Conservation (phyloP, 2,797 vertebrate species). For the Microctenopoma stevenorrisi region DNA sequence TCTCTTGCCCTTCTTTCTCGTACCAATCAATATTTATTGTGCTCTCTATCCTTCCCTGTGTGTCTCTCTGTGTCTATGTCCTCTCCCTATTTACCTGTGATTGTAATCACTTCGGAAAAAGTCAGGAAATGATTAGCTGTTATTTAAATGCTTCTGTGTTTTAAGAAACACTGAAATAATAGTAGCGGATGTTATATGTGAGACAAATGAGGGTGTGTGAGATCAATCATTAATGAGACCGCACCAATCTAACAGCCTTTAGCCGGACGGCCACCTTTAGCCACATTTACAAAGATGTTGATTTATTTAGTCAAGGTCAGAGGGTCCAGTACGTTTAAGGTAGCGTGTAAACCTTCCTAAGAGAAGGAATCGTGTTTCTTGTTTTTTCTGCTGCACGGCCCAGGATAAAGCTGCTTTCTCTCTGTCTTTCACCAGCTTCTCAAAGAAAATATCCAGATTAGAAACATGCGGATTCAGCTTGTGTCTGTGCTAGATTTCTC, state of each 20-base stretch:
- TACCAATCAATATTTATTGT: slow-evolving; percentile 67
- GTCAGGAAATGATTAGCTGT: slow-evolving; percentile 14
- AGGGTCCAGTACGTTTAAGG: slow-evolving; percentile 23
- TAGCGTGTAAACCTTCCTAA: background rate
- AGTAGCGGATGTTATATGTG: background rate
- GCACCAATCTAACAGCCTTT: slow-evolving; percentile 66
- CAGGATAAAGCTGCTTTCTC: slow-evolving; percentile 11
- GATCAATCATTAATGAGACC: slow-evolving; percentile 44
- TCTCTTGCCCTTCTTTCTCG: slow-evolving; percentile 53
- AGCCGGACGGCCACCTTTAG: slow-evolving; percentile 14
- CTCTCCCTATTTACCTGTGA: slow-evolving; percentile 45
- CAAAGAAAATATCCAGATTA: slow-evolving; percentile 23
- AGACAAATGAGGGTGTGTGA: background rate
- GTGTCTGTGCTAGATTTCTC: slow-evolving; percentile 43
- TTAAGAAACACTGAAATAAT: background rate
- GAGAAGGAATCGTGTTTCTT: background rate
- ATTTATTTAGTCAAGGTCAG: slow-evolving; percentile 67
- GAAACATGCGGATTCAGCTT: slow-evolving; percentile 62
- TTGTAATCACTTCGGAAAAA: slow-evolving; percentile 43
- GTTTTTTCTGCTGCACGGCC: slow-evolving; percentile 3
- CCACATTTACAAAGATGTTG: slow-evolving; percentile 48
- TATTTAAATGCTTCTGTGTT: slow-evolving; percentile 18
- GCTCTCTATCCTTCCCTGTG: slow-evolving; percentile 31
- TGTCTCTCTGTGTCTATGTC: slow-evolving; percentile 34
- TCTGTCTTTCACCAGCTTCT: slow-evolving; percentile 21